Evolutionary conservation across 2,797 vertebrate genomes (phyloP).

Genomic region (Apogon hyalosoma): DNA sequence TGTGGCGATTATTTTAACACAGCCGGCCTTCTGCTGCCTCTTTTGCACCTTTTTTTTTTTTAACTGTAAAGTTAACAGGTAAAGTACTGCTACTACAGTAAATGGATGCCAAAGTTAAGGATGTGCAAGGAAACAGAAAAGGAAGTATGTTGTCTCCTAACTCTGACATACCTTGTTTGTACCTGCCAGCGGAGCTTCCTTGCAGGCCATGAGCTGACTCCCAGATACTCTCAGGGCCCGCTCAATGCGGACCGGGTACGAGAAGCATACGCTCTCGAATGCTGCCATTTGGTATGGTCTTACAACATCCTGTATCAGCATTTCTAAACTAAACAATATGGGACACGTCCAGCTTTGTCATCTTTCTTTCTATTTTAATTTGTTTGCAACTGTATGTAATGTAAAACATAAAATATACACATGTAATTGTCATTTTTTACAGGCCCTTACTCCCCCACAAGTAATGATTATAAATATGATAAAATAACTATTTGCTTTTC

Average conservation of each 20-base stretch:
- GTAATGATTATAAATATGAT: conserved; percentile 97
- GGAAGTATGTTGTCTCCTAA: conserved; percentile 98
- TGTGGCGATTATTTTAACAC: conserved; percentile 93
- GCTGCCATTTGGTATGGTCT: conserved; percentile 99
- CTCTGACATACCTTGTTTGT: conserved; percentile 99
- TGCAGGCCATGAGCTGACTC: conserved; percentile 99
- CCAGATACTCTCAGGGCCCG: conserved; percentile 99
- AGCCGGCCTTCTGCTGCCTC: conserved; percentile 93
- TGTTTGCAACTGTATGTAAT: conserved; percentile 92
- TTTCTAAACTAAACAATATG: conserved; percentile 92
- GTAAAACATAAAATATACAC: conserved; percentile 87
- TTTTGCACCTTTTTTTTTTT: conserved; percentile 90
- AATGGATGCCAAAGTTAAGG: conserved; percentile 98
- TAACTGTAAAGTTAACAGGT: conserved; percentile 99
- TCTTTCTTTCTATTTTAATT: conserved; percentile 93
- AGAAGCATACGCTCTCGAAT: conserved; percentile 99
- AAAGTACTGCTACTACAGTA: conserved; percentile 94
- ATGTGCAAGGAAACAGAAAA: conserved; percentile 93
- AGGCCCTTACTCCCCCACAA: conserved; percentile 93
- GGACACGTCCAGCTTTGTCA: conserved; percentile 98
- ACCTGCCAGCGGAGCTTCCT: conserved; percentile 99
- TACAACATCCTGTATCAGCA: conserved; percentile 99
- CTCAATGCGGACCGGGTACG: conserved; percentile 99
- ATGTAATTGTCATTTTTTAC: conserved; percentile 99
- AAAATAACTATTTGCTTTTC: conserved; percentile 99